phyloP scores from a whole-genome alignment of 2,888 invertebrate genomes.

The Branchipolynoe longqiensis region DNA sequence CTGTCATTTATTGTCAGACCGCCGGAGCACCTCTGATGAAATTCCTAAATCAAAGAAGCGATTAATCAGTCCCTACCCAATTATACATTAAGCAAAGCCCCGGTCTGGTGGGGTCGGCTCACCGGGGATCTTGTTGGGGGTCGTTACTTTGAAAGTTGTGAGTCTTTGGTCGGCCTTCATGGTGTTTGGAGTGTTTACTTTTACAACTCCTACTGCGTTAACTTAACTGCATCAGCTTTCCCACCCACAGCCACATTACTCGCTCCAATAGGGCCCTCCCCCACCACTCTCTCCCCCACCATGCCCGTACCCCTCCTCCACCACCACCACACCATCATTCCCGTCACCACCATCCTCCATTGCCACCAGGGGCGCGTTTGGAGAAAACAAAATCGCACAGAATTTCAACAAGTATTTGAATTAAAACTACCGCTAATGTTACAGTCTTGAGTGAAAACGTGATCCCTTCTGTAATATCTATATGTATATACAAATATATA shows the following conservation, averaged over 20 bases:
- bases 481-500: too few species aligned
- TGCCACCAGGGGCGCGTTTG: too few species aligned
- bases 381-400: too few species aligned
- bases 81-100: neutral
- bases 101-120: neutral
- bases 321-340: too few species aligned
- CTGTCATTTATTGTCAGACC: slow-evolving; percentile 46
- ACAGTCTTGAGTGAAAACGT: too few species aligned
- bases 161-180: neutral
- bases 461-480: too few species aligned
- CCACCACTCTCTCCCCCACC: neutral
- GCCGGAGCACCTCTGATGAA: slow-evolving; percentile 16
- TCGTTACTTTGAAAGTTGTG: neutral
- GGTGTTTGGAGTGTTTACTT: neutral
- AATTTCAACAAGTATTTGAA: too few species aligned
- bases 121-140: neutral
- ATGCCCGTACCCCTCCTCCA: neutral
- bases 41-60: slow-evolving; percentile 29
- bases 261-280: neutral
- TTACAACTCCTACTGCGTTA: neutral
- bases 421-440: too few species aligned
- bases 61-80: slow-evolving; percentile 18
- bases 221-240: neutral
- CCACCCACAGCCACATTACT: neutral
- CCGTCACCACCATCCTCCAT: too few species aligned